phyloP scores from a whole-genome alignment of 2,888 invertebrate species.

The Deilephila porcellus region DNA sequence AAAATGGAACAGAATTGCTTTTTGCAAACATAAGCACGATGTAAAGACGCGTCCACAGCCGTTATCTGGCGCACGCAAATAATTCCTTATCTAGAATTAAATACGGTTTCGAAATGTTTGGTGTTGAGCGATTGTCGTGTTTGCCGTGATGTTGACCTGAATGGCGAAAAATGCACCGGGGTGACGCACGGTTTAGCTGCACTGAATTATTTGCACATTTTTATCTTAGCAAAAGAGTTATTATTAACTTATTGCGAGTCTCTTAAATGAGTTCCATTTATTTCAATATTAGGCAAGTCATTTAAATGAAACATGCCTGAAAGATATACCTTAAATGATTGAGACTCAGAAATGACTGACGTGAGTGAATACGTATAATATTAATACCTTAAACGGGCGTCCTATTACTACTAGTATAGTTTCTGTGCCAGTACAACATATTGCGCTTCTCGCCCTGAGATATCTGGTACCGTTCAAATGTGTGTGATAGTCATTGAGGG shows the following conservation, averaged over 20 bases:
- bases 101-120: conserved; percentile 74
- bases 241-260: not conserved
- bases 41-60: conserved; percentile 80
- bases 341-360: too few relatives aligned
- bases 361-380: too few relatives aligned
- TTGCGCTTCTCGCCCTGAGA: too few relatives aligned
- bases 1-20: conserved; percentile 50
- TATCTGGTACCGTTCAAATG: too few relatives aligned
- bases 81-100: conserved; percentile 81
- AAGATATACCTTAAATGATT: too few relatives aligned
- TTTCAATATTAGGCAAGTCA: too few relatives aligned
- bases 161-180: conserved; percentile 26
- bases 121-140: conserved; percentile 58
- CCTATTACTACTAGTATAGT: too few relatives aligned
- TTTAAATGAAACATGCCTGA: too few relatives aligned
- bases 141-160: conserved; percentile 48
- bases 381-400: too few relatives aligned
- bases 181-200: conserved; percentile 28
- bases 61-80: conserved; percentile 77
- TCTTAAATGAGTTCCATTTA: too few relatives aligned
- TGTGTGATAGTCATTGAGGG: too few relatives aligned
- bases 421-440: too few relatives aligned
- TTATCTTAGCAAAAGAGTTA: not conserved
- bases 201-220: conserved; percentile 50
- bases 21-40: conserved; percentile 36